Evolutionary conservation across 2,888 invertebrate species (phyloP), one percentile per base, ranked within the genome.

Genomic region (Ophioninae sp.): DNA sequence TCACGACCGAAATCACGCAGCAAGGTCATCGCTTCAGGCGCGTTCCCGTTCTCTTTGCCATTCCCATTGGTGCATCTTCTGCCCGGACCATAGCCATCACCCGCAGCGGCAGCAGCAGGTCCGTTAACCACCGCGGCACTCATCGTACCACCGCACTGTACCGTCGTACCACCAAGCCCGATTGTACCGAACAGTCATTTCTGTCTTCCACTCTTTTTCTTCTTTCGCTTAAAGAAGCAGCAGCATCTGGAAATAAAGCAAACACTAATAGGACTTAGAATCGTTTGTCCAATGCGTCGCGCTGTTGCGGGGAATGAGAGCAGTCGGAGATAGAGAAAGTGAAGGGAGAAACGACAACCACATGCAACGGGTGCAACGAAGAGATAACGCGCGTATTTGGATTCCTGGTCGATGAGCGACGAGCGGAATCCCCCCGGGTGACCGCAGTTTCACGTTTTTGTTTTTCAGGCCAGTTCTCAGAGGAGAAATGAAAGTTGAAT

Each of bases 171-270:
- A 90, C 95, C 95, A 93, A 94, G 95, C 93, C 95, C 95, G 93
- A 95, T 94, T 90, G 94, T 94, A 93, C 94, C 94, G 92, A 95
- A 96, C 96, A 96, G 97, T 97, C 97, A 97, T 96, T 97, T 97
- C 94, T 96, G 96, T 93, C 97, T 96, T 88, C 96, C 96, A 93
- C 96, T 96, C 96, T 98, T 98, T 96, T 99, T 99, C 97, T 98
- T 98, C 97, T 98, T 98, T 94, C 98, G 96, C 94, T 98, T 98
- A 96, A 98, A 98, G 96, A 99, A 99, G 95, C 98, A 99, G 95
- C 99, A 99, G 95, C 99, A 99, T 95, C 98, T 98, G 94, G 93
- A 95, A 95, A 94, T 91, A 91, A 94, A 93, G 91, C 92, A 93
- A 91, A 92, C 91, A 91, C 91, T 93, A 92, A 91, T 92, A 90